Conservation (phyloP, 1,140 invertebrate genomes). For the Formica exsecta region DNA sequence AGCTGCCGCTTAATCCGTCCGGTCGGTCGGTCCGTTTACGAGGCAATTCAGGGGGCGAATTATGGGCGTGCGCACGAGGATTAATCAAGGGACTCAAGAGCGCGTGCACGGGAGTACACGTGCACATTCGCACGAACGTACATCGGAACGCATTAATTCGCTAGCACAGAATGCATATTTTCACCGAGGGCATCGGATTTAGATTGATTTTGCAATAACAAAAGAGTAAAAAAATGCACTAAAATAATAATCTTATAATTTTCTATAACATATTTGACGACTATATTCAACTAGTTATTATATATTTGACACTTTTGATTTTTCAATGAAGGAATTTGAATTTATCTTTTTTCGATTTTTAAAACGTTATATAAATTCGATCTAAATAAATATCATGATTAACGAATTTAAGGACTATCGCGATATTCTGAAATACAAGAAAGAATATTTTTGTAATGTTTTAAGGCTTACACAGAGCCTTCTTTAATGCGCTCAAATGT, state of each 20-base stretch:
- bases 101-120: constrained; percentile 25
- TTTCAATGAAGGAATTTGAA: background rate
- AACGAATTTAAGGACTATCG: background rate
- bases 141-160: constrained; percentile 24
- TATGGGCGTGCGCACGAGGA: constrained; percentile 68
- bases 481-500: constrained; percentile 40
- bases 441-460: background rate
- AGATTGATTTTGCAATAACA: background rate
- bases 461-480: background rate
- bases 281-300: background rate
- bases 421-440: background rate
- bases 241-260: background rate
- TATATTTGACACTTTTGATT: background rate
- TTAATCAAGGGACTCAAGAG: constrained; percentile 65
- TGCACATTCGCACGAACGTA: constrained; percentile 35
- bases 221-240: background rate
- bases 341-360: background rate
- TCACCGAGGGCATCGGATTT: background rate
- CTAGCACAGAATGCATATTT: background rate
- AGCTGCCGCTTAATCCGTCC: constrained; percentile 71
- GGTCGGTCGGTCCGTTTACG: constrained; percentile 59
- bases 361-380: background rate
- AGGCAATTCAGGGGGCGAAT: constrained; percentile 74
- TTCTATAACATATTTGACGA: background rate
- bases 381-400: background rate